These are phyloP conservation scores for Anabas testudineus DNA, from an alignment of 2,797 vertebrate species.

Conservation along the genomic window DNA sequence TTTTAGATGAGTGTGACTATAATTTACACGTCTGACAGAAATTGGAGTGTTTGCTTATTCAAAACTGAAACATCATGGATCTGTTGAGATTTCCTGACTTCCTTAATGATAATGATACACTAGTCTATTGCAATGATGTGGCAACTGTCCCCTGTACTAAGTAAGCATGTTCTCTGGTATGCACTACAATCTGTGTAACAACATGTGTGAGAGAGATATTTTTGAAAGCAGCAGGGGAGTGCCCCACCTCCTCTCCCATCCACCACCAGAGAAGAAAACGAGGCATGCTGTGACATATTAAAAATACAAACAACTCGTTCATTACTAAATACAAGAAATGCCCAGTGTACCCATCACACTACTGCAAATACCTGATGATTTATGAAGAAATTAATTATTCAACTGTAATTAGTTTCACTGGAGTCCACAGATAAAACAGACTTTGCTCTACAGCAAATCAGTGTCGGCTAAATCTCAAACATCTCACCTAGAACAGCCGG, in stretches of 20 bases:
- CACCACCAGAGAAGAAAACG: slow-evolving; percentile 11
- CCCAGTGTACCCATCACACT: too few relatives aligned
- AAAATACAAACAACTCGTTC: too few relatives aligned
- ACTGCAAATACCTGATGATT: too few relatives aligned
- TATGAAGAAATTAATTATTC: too few relatives aligned
- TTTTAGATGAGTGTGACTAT: too few relatives aligned
- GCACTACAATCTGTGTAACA: background rate
- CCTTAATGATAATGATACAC: background rate
- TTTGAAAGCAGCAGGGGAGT: slow-evolving; percentile 25
- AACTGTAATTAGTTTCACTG: background rate
- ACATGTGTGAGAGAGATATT: background rate
- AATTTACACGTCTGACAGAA: too few relatives aligned
- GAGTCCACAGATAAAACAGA: background rate
- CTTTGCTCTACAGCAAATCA: background rate
- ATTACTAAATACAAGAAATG: too few relatives aligned
- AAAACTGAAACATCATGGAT: too few relatives aligned
- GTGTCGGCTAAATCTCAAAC: background rate
- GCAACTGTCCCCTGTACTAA: slow-evolving; percentile 21
- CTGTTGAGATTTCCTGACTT: background rate
- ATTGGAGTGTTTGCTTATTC: too few relatives aligned
- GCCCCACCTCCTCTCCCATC: background rate
- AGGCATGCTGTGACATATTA: too few relatives aligned
- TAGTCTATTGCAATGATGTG: background rate
- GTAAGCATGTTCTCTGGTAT: slow-evolving; percentile 15
- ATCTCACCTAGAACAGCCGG: slow-evolving; percentile 86